Evolutionary conservation across 2,797 vertebrate species (phyloP).

Genomic region (Phataginus tetradactyla): DNA sequence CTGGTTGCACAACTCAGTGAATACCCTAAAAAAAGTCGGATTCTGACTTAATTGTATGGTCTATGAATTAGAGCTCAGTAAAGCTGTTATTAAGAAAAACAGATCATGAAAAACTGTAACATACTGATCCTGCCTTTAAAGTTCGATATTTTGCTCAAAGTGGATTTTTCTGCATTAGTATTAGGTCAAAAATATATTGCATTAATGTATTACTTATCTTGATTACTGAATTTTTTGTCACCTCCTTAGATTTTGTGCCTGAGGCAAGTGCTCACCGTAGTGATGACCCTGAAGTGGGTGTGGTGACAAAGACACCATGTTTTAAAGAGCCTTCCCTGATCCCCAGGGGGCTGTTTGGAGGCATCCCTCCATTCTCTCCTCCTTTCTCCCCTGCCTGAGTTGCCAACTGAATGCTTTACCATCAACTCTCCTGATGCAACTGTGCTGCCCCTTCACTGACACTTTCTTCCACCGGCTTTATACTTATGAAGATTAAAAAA

Average conservation of each 20-base stretch:
- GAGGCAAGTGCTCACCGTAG: neutral
- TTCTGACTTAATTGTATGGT: neutral
- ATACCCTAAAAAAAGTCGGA: neutral
- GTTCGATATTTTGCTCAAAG: neutral
- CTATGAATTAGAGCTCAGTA: neutral
- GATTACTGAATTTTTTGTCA: neutral
- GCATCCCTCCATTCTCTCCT: neutral
- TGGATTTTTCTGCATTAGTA: neutral
- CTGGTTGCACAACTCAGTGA: neutral
- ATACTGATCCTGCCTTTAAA: neutral
- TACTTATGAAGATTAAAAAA: conserved; percentile 36
- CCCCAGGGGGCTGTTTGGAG: neutral
- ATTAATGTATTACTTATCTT: neutral
- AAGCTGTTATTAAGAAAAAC: conserved; percentile 26
- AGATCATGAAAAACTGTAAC: neutral
- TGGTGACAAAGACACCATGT: neutral
- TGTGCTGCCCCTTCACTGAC: neutral
- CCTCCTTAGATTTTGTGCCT: neutral
- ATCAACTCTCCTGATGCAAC: neutral
- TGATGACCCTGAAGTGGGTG: neutral
- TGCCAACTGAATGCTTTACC: neutral
- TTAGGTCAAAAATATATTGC: neutral
- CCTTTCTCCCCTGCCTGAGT: neutral
- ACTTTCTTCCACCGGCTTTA: neutral
- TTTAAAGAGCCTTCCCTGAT: neutral